These are phyloP conservation scores for Pseudobourletiella spinata DNA, from an alignment of 1,140 invertebrate species.

Conservation along the genomic window DNA sequence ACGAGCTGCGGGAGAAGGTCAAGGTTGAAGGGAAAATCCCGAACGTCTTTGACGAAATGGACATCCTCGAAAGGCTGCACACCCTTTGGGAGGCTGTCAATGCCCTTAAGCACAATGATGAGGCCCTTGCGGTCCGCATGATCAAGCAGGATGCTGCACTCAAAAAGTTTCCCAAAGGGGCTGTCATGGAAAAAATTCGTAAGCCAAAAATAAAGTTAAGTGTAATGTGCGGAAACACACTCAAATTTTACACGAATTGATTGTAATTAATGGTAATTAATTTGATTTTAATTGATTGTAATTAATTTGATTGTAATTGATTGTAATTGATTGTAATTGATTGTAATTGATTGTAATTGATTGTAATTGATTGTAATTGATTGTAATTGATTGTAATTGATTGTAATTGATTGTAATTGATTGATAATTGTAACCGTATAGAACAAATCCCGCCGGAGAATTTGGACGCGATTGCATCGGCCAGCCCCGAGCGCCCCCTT, in stretches of 20 bases:
- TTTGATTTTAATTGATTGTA: background rate
- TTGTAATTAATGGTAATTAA: background rate
- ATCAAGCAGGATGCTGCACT: conserved; percentile 20
- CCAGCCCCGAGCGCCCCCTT: background rate
- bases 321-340: background rate
- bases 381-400: background rate
- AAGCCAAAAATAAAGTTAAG: too few species aligned
- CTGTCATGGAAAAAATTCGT: conserved; percentile 19
- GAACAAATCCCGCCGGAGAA: conserved; percentile 19
- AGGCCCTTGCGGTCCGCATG: conserved; percentile 20
- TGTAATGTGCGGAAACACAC: background rate
- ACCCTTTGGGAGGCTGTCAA: conserved; percentile 30
- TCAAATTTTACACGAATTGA: too few species aligned
- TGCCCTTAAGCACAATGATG: conserved; percentile 28
- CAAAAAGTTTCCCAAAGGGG: conserved; percentile 16
- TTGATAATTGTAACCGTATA: background rate
- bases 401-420: background rate
- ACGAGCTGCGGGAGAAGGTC: background rate
- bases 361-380: background rate
- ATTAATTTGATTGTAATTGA: background rate
- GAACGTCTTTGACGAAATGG: conserved; percentile 23
- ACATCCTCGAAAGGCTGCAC: conserved; percentile 24
- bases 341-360: background rate
- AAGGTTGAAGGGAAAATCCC: conserved; percentile 13
- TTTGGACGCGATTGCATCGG: conserved; percentile 5